phyloP scores from a whole-genome alignment of 2,888 invertebrate species.

The Lacanobia oleracea region DNA sequence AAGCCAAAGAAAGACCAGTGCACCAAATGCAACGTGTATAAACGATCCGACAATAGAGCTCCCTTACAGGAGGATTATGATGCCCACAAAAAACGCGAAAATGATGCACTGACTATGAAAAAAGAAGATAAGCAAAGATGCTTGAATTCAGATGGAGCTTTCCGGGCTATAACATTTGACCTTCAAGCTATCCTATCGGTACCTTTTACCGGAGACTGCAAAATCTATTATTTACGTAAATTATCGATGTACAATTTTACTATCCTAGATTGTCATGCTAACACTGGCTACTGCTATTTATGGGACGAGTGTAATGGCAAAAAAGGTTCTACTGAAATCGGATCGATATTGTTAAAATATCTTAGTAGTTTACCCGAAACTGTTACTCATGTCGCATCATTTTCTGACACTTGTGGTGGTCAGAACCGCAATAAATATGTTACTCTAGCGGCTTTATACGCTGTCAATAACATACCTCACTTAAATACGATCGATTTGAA shows the following conservation, averaged over 20 bases:
- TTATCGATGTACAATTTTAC: slow-evolving; percentile 11
- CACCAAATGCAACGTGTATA: slow-evolving; percentile 47
- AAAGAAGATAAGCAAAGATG: slow-evolving; percentile 38
- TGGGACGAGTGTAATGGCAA: slow-evolving; percentile 27
- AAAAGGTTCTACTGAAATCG: too few relatives aligned
- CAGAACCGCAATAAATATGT: slow-evolving; percentile 46
- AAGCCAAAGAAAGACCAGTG: slow-evolving; percentile 37
- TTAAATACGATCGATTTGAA: too few relatives aligned
- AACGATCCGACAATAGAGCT: slow-evolving; percentile 10
- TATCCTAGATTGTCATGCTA: slow-evolving; percentile 13
- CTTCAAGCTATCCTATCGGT: slow-evolving; percentile 9
- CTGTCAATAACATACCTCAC: slow-evolving; percentile 19
- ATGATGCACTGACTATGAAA: slow-evolving; percentile 30
- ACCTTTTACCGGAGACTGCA: neutral
- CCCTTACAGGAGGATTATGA: too few relatives aligned
- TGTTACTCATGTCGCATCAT: slow-evolving; percentile 26
- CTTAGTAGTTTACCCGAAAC: slow-evolving; percentile 22
- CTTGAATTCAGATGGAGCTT: slow-evolving; percentile 35
- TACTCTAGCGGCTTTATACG: slow-evolving; percentile 9
- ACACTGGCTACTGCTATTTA: slow-evolving; percentile 27
- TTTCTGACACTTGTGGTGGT: slow-evolving; percentile 41
- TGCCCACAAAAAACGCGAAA: slow-evolving; percentile 17
- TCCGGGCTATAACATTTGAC: slow-evolving; percentile 41
- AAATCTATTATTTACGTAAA: too few relatives aligned
- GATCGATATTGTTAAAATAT: too few relatives aligned